Conservation (phyloP, 2,797 vertebrate genomes). For the Melanotaenia maccullochi region DNA sequence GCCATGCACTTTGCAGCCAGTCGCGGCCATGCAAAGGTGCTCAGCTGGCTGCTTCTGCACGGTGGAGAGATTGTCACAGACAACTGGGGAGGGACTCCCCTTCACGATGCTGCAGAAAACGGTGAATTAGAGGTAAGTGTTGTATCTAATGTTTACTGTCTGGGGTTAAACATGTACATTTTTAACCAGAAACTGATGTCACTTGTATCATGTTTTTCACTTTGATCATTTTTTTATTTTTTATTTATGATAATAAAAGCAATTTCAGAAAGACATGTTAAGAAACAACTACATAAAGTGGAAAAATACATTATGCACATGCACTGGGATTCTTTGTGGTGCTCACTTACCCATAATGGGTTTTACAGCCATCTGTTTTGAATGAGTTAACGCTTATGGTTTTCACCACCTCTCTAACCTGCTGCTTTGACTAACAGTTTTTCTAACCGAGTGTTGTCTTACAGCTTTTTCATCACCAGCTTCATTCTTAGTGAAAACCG, state of each 20-base stretch:
- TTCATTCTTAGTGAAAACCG: not conserved
- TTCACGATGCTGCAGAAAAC: conserved; percentile 95
- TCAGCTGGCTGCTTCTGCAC: conserved; percentile 97
- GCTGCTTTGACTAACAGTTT: conserved; percentile 49
- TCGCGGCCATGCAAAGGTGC: conserved; percentile 94
- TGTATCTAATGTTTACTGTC: not conserved
- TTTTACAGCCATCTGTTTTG: conserved; percentile 54
- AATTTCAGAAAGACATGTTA: not conserved
- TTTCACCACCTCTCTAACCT: conserved; percentile 28
- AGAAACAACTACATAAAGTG: too few relatives aligned
- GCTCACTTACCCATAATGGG: not conserved
- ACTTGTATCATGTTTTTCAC: not conserved
- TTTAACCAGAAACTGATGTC: not conserved
- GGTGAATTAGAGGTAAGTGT: conserved; percentile 92
- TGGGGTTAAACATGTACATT: not conserved
- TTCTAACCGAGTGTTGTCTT: not conserved
- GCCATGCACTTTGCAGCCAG: conserved; percentile 98
- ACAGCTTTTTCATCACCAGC: not conserved
- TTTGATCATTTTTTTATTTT: not conserved
- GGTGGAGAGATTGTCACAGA: conserved; percentile 92
- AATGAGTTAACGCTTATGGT: conserved; percentile 34
- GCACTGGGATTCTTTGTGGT: not conserved
- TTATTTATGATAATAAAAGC: not conserved
- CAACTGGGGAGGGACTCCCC: conserved; percentile 91
- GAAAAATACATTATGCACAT: not conserved